A percentile compares a stretch with the other conserved stretches of the same genome.
Conservation (phyloP, 2,113 vertebrate species). For the Lepidothrix coronata region DNA sequence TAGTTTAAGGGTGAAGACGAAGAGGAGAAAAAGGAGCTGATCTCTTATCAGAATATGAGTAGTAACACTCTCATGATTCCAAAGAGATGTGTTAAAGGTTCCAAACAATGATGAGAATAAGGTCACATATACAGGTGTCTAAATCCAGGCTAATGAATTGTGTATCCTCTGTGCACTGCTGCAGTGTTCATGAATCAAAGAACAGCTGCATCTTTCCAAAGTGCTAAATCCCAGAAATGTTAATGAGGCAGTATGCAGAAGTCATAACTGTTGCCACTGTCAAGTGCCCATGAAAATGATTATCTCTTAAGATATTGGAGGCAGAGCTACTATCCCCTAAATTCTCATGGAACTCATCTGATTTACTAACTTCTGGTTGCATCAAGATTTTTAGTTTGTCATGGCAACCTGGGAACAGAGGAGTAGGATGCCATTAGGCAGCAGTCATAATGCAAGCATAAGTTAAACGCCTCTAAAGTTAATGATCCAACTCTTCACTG, state of each 20-base stretch:
- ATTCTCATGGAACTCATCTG: not conserved
- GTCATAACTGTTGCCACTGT: not conserved
- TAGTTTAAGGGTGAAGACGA: not conserved
- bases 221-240: not conserved
- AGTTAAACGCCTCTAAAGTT: constrained; percentile 42
- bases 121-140: not conserved
- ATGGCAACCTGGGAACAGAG: constrained; percentile 14
- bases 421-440: not conserved
- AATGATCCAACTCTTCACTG: constrained; percentile 29
- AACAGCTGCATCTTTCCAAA: not conserved
- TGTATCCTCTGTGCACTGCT: not conserved
- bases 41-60: not conserved
- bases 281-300: not conserved
- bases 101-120: not conserved
- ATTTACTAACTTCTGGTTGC: not conserved
- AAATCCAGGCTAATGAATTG: not conserved
- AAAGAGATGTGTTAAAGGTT: not conserved
- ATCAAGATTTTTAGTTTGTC: not conserved
- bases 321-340: not conserved
- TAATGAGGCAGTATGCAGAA: not conserved
- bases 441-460: constrained; percentile 31
- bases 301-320: not conserved
- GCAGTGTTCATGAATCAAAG: not conserved
- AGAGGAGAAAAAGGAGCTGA: not conserved
- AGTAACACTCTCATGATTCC: not conserved